A percentile compares a stretch with the other conserved stretches of the same genome.
Evolutionary conservation across 2,797 vertebrate species (phyloP).

Genomic region (Sphaeramia orbicularis): DNA sequence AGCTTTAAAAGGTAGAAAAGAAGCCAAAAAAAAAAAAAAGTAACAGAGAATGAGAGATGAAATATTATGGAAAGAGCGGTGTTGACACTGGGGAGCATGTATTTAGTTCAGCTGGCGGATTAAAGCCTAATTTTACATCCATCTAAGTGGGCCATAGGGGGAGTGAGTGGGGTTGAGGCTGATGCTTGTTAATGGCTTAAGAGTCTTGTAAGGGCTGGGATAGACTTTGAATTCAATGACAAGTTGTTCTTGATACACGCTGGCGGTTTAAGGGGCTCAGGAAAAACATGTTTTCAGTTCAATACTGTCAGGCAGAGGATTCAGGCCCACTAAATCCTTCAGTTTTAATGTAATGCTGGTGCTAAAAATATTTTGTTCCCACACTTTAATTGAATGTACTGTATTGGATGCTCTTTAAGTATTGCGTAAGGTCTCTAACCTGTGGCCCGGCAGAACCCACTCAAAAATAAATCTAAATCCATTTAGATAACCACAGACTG

Average conservation of each 20-base stretch:
- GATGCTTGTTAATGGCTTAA: conserved; percentile 75
- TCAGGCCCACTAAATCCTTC: conserved; percentile 11
- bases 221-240: conserved; percentile 73
- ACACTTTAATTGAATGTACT: conserved; percentile 13
- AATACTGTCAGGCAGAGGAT: conserved; percentile 39
- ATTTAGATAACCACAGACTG: background rate
- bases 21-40: conserved; percentile 28
- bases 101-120: conserved; percentile 77
- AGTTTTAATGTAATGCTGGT: conserved; percentile 24
- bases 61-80: conserved; percentile 66
- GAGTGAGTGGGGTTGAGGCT: conserved; percentile 55
- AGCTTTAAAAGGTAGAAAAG: conserved; percentile 2
- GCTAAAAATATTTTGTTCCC: conserved; percentile 9
- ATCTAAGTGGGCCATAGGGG: conserved; percentile 80
- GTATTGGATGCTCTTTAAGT: background rate
- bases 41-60: conserved; percentile 42
- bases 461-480: conserved; percentile 10
- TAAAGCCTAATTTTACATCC: conserved; percentile 83
- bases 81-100: conserved; percentile 71
- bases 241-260: conserved; percentile 61
- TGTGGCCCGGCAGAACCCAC: conserved; percentile 6
- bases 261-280: conserved; percentile 51
- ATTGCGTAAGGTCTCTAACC: conserved; percentile 19
- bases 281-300: conserved; percentile 47
- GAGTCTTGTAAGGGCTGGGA: conserved; percentile 70